Evolutionary conservation across 2,888 invertebrate genomes (phyloP).

Genomic region (Phaonia tiefii): DNA sequence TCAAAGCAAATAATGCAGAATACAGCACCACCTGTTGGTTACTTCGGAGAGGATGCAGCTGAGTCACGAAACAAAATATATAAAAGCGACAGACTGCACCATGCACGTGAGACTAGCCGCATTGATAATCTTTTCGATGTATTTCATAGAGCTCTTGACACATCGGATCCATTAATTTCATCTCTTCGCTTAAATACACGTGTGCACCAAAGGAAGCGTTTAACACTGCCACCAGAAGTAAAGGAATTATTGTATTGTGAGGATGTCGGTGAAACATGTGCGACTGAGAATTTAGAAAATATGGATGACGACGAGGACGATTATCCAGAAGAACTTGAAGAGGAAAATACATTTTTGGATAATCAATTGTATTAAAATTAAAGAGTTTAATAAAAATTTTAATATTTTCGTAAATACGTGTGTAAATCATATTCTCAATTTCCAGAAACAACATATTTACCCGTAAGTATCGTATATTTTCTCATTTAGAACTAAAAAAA

Average conservation of each 20-base stretch:
- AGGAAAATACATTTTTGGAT: conserved; percentile 30
- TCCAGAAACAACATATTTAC: conserved; percentile 21
- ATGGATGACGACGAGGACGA: conserved; percentile 10
- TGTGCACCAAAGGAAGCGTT: conserved; percentile 47
- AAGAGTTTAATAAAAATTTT: conserved; percentile 27
- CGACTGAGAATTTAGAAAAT: conserved; percentile 3
- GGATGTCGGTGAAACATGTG: conserved; percentile 23
- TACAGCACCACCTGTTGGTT: conserved; percentile 32
- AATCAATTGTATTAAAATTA: conserved; percentile 24
- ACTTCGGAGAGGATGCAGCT: conserved; percentile 42
- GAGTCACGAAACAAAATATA: conserved; percentile 51
- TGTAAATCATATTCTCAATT: conserved; percentile 23
- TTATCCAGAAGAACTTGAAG: conserved; percentile 33
- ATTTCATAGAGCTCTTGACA: conserved; percentile 49
- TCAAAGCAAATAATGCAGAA: conserved; percentile 52
- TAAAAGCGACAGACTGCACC: conserved; percentile 46
- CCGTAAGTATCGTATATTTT: conserved; percentile 19
- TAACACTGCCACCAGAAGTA: conserved; percentile 45
- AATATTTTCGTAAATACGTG: conserved; percentile 21
- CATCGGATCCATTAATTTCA: conserved; percentile 47
- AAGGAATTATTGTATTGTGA: conserved; percentile 25
- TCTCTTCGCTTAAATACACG: conserved; percentile 42
- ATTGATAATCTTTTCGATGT: conserved; percentile 49
- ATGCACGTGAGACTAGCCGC: conserved; percentile 40
- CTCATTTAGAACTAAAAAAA: conserved; percentile 37